Evolutionary conservation across 2,888 invertebrate species (phyloP).

Genomic region (Cephus sareptanus): DNA sequence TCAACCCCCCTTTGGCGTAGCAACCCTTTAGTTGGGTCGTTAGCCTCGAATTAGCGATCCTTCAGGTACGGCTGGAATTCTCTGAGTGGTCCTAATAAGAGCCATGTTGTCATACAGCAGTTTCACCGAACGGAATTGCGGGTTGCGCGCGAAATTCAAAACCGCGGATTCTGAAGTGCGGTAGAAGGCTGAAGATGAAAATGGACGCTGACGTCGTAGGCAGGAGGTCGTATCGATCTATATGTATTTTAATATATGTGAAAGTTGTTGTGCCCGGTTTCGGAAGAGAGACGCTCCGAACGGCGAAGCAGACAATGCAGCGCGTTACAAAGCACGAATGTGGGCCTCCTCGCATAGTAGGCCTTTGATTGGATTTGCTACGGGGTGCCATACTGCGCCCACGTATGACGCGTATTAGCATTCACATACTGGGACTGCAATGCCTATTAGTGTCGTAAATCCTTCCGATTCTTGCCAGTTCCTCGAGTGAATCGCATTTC

Average conservation of each 20-base stretch:
- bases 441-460: conserved; percentile 50
- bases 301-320: conserved; percentile 28
- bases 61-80: background rate
- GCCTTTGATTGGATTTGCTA: conserved; percentile 61
- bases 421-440: conserved; percentile 36
- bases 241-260: background rate
- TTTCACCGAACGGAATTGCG: background rate
- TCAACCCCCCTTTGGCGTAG: conserved; percentile 15
- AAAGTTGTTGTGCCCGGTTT: background rate
- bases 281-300: background rate
- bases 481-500: conserved; percentile 1
- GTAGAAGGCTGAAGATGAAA: conserved; percentile 9
- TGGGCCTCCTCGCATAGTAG: conserved; percentile 31
- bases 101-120: background rate
- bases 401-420: conserved; percentile 49
- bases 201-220: conserved; percentile 9
- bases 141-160: background rate
- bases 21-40: conserved; percentile 38
- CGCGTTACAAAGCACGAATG: conserved; percentile 29
- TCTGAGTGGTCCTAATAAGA: background rate
- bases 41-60: conserved; percentile 42
- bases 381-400: conserved; percentile 49
- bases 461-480: conserved; percentile 33
- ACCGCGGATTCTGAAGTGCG: conserved; percentile 1
- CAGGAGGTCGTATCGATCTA: background rate